Conservation (phyloP, 2,113 vertebrate genomes). For the Peucedramus taeniatus region DNA sequence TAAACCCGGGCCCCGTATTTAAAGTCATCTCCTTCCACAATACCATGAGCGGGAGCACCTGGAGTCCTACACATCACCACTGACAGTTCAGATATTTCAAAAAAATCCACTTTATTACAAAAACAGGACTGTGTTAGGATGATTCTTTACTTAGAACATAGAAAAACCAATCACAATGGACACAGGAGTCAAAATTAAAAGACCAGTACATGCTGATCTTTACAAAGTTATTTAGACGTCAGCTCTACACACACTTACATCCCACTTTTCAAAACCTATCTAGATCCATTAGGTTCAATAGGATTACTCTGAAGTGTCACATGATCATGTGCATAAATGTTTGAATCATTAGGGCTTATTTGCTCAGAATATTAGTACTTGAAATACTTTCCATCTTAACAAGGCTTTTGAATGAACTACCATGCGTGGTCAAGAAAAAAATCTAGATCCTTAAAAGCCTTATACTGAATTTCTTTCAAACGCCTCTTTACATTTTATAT, state of each 20-base stretch:
- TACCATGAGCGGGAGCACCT: conserved; percentile 79
- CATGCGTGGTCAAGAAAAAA: background rate
- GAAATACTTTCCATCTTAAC: background rate
- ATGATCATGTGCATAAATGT: background rate
- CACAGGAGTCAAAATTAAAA: background rate
- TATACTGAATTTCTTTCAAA: background rate
- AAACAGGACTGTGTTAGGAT: conserved; percentile 68
- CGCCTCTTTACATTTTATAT: background rate
- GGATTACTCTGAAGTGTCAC: background rate
- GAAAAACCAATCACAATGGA: conserved; percentile 15
- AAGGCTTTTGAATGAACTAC: background rate
- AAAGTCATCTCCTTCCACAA: conserved; percentile 80
- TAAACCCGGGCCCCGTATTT: conserved; percentile 81
- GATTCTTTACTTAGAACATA: conserved; percentile 54
- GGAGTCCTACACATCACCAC: conserved; percentile 88
- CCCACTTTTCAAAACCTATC: background rate
- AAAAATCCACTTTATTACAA: conserved; percentile 77
- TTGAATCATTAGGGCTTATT: background rate
- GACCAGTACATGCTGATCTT: background rate
- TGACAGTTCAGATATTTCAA: conserved; percentile 78
- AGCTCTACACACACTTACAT: background rate
- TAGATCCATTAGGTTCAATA: background rate
- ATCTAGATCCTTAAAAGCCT: background rate
- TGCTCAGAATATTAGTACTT: background rate
- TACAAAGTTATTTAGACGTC: background rate